These are phyloP conservation scores for Bombyx mandarina DNA, from an alignment of 1,140 invertebrate species.

Conservation along the genomic window DNA sequence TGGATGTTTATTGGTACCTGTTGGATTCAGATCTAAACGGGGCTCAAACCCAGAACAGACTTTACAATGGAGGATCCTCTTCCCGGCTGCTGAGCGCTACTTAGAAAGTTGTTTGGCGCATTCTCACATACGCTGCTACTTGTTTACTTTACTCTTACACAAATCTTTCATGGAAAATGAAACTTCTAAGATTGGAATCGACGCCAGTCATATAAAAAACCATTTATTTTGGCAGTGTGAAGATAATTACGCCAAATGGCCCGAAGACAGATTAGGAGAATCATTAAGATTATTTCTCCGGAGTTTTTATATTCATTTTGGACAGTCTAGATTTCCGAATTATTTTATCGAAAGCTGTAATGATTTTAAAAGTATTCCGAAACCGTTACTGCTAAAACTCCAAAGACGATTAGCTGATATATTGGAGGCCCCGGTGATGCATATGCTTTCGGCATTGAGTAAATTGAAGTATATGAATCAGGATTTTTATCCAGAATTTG, in stretches of 20 bases:
- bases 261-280: conserved; percentile 78
- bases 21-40: conserved; percentile 74
- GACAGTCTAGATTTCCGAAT: conserved; percentile 73
- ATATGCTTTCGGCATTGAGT: conserved; percentile 76
- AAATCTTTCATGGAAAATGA: conserved; percentile 78
- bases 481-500: conserved; percentile 77
- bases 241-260: conserved; percentile 77
- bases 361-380: conserved; percentile 78
- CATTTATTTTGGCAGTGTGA: conserved; percentile 87
- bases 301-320: conserved; percentile 71
- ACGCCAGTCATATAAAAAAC: conserved; percentile 78
- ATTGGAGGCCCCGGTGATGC: conserved; percentile 78
- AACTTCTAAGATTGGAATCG: conserved; percentile 71
- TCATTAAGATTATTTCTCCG: conserved; percentile 75
- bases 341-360: conserved; percentile 83
- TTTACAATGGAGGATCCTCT: conserved; percentile 82
- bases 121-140: conserved; percentile 77
- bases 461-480: conserved; percentile 74
- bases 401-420: conserved; percentile 79
- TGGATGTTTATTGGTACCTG: conserved; percentile 78
- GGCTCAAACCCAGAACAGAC: conserved; percentile 72
- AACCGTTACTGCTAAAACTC: conserved; percentile 73
- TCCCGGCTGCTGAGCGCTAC: conserved; percentile 80
- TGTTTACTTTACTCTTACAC: conserved; percentile 76
- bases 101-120: conserved; percentile 79